phyloP scores from a whole-genome alignment of 37 sponge, comb jelly and placozoan species.

The Hormiphora californensis region DNA sequence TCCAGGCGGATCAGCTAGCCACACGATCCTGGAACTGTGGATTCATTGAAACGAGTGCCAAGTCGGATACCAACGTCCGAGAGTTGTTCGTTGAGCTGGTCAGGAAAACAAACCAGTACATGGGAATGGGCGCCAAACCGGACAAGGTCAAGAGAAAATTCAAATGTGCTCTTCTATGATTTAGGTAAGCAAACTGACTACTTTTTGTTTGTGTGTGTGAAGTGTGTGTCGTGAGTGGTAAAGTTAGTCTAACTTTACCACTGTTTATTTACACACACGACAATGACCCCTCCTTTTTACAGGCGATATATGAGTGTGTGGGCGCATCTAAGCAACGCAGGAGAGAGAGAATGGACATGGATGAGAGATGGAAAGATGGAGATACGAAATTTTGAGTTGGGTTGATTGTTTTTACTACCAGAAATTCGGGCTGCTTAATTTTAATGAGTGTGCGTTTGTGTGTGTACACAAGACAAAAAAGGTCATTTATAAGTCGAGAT shows the following conservation, averaged over 20 bases:
- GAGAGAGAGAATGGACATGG: neutral
- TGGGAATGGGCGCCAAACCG: neutral
- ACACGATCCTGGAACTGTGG: slow-evolving; percentile 32
- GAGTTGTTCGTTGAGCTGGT: slow-evolving; percentile 32
- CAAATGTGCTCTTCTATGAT: neutral
- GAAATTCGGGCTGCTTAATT: too few relatives aligned
- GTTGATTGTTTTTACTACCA: too few relatives aligned
- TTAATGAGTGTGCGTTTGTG: too few relatives aligned
- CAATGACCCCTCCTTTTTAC: too few relatives aligned
- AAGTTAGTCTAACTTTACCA: too few relatives aligned
- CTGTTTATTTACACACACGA: too few relatives aligned
- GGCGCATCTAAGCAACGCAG: too few relatives aligned
- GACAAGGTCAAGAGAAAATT: neutral
- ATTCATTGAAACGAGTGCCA: slow-evolving; percentile 24
- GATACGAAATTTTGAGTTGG: too few relatives aligned
- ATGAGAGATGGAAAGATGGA: too few relatives aligned
- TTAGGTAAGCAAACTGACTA: neutral
- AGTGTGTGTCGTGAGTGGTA: neutral
- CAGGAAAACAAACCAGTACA: slow-evolving; percentile 42
- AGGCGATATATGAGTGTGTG: too few relatives aligned
- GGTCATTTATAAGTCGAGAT: too few relatives aligned
- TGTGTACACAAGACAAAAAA: too few relatives aligned
- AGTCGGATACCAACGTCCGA: slow-evolving; percentile 4
- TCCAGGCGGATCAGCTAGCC: slow-evolving; percentile 42
- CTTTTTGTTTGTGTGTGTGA: neutral